phyloP scores from a whole-genome alignment of 2,113 vertebrate species.

The Sporophila hypoxantha region DNA sequence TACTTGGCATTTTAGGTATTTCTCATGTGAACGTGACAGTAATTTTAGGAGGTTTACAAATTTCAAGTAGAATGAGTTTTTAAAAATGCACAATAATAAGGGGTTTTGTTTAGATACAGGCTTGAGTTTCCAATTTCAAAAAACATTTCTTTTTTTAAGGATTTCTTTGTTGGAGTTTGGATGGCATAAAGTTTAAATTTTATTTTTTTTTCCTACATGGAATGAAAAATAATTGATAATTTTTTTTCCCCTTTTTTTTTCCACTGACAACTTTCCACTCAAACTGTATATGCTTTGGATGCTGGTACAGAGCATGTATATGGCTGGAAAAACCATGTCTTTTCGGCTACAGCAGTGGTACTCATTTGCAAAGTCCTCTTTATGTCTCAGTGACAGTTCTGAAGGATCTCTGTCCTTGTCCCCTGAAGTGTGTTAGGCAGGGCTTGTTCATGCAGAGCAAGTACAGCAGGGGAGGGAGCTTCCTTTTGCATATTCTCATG shows the following conservation, averaged over 20 bases:
- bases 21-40: not conserved
- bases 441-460: not conserved
- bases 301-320: not conserved
- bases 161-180: not conserved
- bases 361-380: not conserved
- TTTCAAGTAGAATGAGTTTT: not conserved
- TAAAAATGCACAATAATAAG: not conserved
- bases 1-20: conserved; percentile 29
- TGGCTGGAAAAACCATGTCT: not conserved
- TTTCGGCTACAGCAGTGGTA: not conserved
- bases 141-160: not conserved
- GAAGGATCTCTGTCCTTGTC: not conserved
- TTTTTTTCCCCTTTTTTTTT: not conserved
- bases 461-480: not conserved
- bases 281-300: not conserved
- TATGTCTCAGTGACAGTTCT: not conserved
- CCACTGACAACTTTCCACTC: not conserved
- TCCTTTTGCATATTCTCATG: not conserved
- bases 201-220: not conserved
- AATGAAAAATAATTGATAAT: not conserved
- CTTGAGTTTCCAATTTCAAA: not conserved
- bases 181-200: not conserved
- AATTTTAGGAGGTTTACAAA: not conserved
- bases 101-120: not conserved
- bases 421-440: too few relatives aligned